Conservation (phyloP, 2,888 invertebrate genomes). For the Brachyptera risi region DNA sequence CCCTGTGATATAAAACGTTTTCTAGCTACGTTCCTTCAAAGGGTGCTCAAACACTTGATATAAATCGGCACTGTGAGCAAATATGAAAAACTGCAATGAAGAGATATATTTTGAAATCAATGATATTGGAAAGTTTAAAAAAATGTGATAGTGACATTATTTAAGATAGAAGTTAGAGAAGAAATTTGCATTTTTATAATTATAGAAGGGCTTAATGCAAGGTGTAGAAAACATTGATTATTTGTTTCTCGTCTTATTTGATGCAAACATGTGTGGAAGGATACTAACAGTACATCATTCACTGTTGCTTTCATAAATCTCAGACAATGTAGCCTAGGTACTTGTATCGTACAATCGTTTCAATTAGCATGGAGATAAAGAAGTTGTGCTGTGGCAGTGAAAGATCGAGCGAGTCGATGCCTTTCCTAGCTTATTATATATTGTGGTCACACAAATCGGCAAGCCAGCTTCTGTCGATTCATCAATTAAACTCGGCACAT, state of each 20-base stretch:
- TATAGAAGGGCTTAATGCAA: conserved; percentile 28
- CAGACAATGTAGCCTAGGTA: conserved; percentile 9
- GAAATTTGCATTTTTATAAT: conserved; percentile 24
- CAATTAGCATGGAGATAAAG: conserved; percentile 23
- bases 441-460: not conserved
- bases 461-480: not conserved
- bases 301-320: conserved; percentile 20
- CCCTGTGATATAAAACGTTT: conserved; percentile 21
- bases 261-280: conserved; percentile 31
- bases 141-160: conserved; percentile 14
- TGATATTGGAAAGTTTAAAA: conserved; percentile 9
- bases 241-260: conserved; percentile 24
- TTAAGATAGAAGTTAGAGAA: conserved; percentile 19
- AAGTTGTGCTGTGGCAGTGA: conserved; percentile 40
- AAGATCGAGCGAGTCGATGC: conserved; percentile 34
- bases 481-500: not conserved
- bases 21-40: conserved; percentile 20
- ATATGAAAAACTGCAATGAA: conserved; percentile 21
- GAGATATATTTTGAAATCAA: conserved; percentile 18
- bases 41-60: conserved; percentile 22
- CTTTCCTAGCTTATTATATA: conserved; percentile 28
- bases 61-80: conserved; percentile 26
- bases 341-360: not conserved
- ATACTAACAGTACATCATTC: conserved; percentile 26
- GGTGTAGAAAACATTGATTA: conserved; percentile 33